These are phyloP conservation scores for Struthio camelus DNA, from an alignment of 2,113 vertebrate species.

Conservation along the genomic window DNA sequence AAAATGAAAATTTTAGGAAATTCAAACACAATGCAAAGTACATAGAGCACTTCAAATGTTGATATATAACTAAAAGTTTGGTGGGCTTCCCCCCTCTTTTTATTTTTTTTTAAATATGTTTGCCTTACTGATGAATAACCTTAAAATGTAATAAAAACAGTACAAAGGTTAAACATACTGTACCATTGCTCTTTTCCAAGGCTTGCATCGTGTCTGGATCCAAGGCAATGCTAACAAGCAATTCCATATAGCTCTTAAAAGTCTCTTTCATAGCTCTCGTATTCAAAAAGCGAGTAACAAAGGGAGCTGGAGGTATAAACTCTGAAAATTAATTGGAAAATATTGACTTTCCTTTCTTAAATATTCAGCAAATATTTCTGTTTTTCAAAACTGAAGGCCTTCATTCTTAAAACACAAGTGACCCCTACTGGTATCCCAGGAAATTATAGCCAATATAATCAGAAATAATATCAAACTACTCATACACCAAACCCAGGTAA, in stretches of 20 bases:
- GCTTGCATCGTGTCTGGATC: constrained; percentile 90
- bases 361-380: not conserved
- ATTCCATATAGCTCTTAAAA: constrained; percentile 95
- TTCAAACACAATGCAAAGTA: not conserved
- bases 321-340: constrained; percentile 74
- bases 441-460: not conserved
- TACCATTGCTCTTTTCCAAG: constrained; percentile 93
- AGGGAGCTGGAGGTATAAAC: constrained; percentile 83
- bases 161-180: constrained; percentile 48
- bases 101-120: not conserved
- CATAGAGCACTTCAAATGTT: not conserved
- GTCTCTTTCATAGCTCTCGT: constrained; percentile 98
- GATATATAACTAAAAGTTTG: not conserved
- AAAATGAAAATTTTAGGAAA: not conserved
- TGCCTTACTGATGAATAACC: not conserved
- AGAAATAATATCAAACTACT: not conserved
- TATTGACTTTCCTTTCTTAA: not conserved
- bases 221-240: constrained; percentile 91
- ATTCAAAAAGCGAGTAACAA: constrained; percentile 89
- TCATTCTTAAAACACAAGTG: constrained; percentile 38
- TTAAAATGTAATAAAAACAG: not conserved
- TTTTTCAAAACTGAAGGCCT: not conserved
- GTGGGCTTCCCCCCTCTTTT: no score
- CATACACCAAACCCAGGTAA: accelerated
- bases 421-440: constrained; percentile 55